Evolutionary conservation across 2,113 vertebrate genomes (phyloP).

Genomic region (Eonycteris spelaea): DNA sequence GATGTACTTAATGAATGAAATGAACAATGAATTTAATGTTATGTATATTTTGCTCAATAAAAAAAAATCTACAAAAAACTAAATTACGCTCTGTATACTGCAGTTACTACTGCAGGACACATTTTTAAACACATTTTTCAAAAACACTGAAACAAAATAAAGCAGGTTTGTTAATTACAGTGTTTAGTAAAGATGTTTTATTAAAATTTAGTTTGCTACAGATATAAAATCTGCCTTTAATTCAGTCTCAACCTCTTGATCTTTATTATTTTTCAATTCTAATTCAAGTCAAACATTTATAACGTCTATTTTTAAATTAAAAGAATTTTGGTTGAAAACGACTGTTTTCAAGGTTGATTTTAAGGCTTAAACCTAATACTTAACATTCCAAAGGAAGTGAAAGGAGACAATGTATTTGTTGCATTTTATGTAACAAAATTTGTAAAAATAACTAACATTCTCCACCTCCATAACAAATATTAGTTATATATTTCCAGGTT

Average conservation of each 20-base stretch:
- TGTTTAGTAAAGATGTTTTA: not conserved
- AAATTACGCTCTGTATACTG: not conserved
- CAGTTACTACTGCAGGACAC: not conserved
- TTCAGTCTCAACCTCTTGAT: not conserved
- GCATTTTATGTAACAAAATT: constrained; percentile 20
- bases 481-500: not conserved
- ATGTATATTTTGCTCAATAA: not conserved
- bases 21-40: not conserved
- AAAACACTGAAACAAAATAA: constrained; percentile 27
- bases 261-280: constrained; percentile 23
- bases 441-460: constrained; percentile 16
- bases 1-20: not conserved
- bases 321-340: constrained; percentile 24
- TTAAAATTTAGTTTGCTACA: constrained; percentile 15
- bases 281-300: not conserved
- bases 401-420: not conserved
- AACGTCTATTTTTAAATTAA: not conserved
- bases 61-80: not conserved
- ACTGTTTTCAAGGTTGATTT: constrained; percentile 5
- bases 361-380: not conserved
- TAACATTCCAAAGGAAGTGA: constrained; percentile 8
- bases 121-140: not conserved
- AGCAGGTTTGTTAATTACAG: not conserved
- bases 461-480: not conserved
- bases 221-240: constrained; percentile 3